Base-by-base conservation (phyloP, 2,888 invertebrate genomes). In the Callinectes sapidus region DNA sequence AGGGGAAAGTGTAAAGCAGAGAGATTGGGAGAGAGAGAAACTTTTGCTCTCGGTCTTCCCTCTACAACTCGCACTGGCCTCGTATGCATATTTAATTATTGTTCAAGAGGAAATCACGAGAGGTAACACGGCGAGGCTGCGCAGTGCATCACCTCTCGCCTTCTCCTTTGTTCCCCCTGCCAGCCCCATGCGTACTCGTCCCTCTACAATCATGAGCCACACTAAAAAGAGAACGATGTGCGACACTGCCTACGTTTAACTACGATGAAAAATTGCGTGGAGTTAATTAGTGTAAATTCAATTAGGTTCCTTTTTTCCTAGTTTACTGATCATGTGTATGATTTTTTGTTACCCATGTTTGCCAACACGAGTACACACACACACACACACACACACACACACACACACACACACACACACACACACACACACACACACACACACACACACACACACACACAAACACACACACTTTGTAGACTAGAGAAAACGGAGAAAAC, bases 301-400 rank as follows among this genome's bases (percentile, higher is more conserved):
- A 61, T 61, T 1, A 61, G 5, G 16, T 16, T 55, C 3, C 0
- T 61, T 61, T 61, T 23, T 61, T 2, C 3, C 61, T 23, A 61
- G 23, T 2, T 61, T 23, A 61, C 23, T 23, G 23, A 18, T 23
- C 23, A 6, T 5, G 61, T 61, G 18, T 61, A 61, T 18, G 18
- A 61, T 18, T 61, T 23, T 61, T 61, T 61, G 5, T 61, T 61
- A 61, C 61, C 23, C 23, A 61, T 23, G 18, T 61, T 61, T 61
- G 23, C 61, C 23, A 18, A 61, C 6, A 61, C 6, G 23, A 48
- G 3, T 28, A 77, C 77, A n/a, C n/a, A 28, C 81, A 81, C 81
- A 81, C 81, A 81, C 81, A 81, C 81, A 81, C 81, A 81, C 35
- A 81, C 81, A 81, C 81, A 81, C 81, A 81, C 81, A 81, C 81